phyloP scores from a whole-genome alignment of 2,113 vertebrate genomes.

The Ceyx cyanopectus region DNA sequence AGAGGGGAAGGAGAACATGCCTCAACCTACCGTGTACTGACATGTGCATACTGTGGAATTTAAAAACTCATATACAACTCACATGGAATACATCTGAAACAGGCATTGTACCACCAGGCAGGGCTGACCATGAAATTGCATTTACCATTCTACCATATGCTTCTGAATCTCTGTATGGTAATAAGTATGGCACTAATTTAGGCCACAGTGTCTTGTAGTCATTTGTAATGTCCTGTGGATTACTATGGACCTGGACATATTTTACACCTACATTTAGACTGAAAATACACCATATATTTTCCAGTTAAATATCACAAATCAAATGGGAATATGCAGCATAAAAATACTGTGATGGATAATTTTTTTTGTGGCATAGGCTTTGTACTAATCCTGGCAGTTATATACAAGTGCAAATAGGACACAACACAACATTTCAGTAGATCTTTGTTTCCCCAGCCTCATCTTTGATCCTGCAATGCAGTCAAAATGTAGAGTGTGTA shows the following conservation, averaged over 20 bases:
- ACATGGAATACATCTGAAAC: background rate
- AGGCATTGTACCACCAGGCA: background rate
- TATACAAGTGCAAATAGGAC: background rate
- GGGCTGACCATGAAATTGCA: background rate
- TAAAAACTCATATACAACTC: background rate
- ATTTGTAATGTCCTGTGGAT: background rate
- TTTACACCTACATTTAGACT: background rate
- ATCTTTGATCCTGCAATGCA: slow-evolving; percentile 56
- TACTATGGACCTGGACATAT: background rate
- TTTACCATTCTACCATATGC: background rate
- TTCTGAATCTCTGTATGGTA: background rate
- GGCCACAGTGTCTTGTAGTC: background rate
- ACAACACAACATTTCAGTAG: background rate
- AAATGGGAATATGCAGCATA: background rate
- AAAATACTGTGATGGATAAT: background rate
- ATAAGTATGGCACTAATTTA: background rate
- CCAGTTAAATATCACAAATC: background rate
- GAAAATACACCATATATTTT: background rate
- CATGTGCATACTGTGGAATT: background rate
- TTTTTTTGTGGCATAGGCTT: background rate
- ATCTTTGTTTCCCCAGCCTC: slow-evolving; percentile 2
- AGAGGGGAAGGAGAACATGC: too few relatives aligned
- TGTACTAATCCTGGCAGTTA: background rate
- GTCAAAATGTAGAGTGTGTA: slow-evolving; percentile 47
- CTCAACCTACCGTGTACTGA: too few relatives aligned